Conservation (phyloP, 1,140 invertebrate genomes). For the Hirudo medicinalis region DNA sequence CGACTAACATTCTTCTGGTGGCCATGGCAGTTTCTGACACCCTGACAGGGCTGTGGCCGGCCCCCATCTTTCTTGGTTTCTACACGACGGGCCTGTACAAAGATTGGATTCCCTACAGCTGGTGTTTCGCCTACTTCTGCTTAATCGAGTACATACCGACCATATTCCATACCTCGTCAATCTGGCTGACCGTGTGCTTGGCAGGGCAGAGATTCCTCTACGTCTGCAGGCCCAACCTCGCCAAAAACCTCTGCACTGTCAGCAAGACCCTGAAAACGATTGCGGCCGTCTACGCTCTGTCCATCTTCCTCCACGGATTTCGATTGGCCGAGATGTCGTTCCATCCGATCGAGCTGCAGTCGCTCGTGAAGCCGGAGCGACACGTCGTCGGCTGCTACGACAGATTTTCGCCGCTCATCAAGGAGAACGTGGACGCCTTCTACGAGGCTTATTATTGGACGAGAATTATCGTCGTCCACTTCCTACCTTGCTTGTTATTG, state of each 20-base stretch:
- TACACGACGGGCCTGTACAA: conserved; percentile 72
- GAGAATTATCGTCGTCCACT: conserved; percentile 45
- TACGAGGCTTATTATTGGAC: conserved; percentile 52
- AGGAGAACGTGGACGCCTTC: conserved; percentile 1
- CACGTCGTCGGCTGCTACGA: background rate
- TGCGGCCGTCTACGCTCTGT: conserved; percentile 54
- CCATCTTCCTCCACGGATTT: conserved; percentile 59
- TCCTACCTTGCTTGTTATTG: conserved; percentile 66
- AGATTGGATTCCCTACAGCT: conserved; percentile 22
- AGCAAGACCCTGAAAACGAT: conserved; percentile 61
- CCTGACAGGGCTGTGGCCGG: conserved; percentile 67
- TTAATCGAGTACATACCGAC: conserved; percentile 58
- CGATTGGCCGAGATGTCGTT: conserved; percentile 53
- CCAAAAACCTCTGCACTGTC: conserved; percentile 68
- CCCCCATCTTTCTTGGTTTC: conserved; percentile 71
- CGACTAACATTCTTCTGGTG: conserved; percentile 50
- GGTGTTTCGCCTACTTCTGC: conserved; percentile 59
- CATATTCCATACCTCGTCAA: conserved; percentile 51
- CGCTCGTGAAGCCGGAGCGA: conserved; percentile 46
- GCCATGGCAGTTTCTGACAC: conserved; percentile 54
- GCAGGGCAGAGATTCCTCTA: conserved; percentile 71
- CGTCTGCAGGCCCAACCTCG: conserved; percentile 67
- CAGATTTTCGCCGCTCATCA: conserved; percentile 1
- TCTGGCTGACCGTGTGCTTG: conserved; percentile 15
- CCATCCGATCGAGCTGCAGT: conserved; percentile 46